Percentiles rank a stretch among this genome's conserved stretches.
Conservation (phyloP, 2,797 vertebrate genomes). For the Phrynocephalus forsythii region DNA sequence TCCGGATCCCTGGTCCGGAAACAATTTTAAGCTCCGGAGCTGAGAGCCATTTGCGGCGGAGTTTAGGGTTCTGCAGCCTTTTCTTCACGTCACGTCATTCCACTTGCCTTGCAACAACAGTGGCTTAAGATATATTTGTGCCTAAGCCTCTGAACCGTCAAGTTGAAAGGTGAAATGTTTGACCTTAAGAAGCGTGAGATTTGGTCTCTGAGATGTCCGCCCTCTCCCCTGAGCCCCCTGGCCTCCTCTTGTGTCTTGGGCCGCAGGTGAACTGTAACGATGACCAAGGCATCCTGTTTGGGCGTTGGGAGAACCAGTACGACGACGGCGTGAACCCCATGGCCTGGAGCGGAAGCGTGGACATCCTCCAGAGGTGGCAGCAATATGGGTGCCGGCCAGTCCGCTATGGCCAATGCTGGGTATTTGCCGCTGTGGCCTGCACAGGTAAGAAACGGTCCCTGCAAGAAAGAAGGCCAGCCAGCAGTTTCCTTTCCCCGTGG, state of each 20-base stretch:
- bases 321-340: slow-evolving; percentile 87
- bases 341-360: slow-evolving; percentile 91
- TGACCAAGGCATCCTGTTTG: slow-evolving; percentile 87
- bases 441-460: slow-evolving; percentile 79
- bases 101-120: background rate
- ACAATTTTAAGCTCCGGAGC: too few relatives aligned
- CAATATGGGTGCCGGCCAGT: slow-evolving; percentile 84
- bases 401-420: slow-evolving; percentile 96
- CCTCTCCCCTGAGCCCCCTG: background rate
- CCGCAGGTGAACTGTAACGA: slow-evolving; percentile 93
- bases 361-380: slow-evolving; percentile 89
- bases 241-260: background rate
- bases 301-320: slow-evolving; percentile 85
- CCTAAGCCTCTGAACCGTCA: background rate
- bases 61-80: too few relatives aligned
- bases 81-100: background rate
- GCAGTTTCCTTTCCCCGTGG: background rate
- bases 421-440: slow-evolving; percentile 95
- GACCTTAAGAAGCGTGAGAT: background rate
- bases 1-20: too few relatives aligned
- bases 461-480: rapidly evolving
- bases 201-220: too few relatives aligned
- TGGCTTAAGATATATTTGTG: background rate
- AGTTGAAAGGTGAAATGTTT: background rate
- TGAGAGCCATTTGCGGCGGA: too few relatives aligned